A percentile compares a stretch with the other conserved stretches of the same genome.
Conservation (phyloP, 1,140 invertebrate genomes). For the Caenorhabditis latens region DNA sequence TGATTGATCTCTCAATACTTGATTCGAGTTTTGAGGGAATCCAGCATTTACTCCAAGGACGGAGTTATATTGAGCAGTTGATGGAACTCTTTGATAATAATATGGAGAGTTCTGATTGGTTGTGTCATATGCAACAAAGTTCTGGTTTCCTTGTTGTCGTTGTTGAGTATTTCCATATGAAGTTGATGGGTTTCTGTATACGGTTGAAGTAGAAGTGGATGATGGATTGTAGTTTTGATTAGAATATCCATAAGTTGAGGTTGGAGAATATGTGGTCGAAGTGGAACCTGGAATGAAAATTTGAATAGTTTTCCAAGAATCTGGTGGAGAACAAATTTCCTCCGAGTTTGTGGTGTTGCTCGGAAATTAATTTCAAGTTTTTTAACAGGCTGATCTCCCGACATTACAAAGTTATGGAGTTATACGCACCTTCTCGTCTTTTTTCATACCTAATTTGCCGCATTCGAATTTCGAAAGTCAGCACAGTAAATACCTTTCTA, state of each 20-base stretch:
- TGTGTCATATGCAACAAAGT: conserved; percentile 31
- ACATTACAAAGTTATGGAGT: no score
- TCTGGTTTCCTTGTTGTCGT: conserved; percentile 1
- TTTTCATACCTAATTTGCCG: no score
- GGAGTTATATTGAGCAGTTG: conserved; percentile 43
- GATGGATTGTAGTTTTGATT: conserved; percentile 40
- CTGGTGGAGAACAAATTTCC: not conserved
- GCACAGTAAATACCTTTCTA: no score
- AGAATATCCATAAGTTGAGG: conserved; percentile 4
- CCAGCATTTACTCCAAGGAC: conserved; percentile 44
- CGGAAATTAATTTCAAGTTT: no score
- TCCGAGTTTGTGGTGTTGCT: no score
- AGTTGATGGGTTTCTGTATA: not conserved
- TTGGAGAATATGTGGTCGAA: conserved; percentile 33
- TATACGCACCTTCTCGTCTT: no score
- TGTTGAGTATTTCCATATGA: conserved; percentile 14
- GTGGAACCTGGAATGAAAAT: not conserved
- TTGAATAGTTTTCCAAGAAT: not conserved
- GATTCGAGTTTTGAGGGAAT: conserved; percentile 45
- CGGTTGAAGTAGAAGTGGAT: not conserved
- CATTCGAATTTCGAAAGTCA: no score
- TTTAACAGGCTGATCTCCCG: no score
- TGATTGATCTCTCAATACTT: conserved; percentile 6
- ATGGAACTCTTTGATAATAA: conserved; percentile 45
- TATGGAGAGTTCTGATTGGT: conserved; percentile 20